phyloP scores from a whole-genome alignment of 2,797 vertebrate genomes.

The Danio aesculapii region DNA sequence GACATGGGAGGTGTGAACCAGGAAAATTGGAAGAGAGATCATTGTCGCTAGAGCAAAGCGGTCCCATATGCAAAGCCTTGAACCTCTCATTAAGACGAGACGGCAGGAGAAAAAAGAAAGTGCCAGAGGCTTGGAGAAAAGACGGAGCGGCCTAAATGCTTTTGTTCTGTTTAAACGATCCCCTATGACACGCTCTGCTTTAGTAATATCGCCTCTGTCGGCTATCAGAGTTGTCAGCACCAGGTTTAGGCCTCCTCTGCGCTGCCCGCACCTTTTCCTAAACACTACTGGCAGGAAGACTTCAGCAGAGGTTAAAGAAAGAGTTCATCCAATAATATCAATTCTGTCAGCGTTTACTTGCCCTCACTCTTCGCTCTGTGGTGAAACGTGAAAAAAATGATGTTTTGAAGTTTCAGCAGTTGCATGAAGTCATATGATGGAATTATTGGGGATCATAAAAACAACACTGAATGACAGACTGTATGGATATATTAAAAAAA shows the following conservation, averaged over 20 bases:
- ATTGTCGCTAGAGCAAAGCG: constrained; percentile 32
- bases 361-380: background rate
- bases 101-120: constrained; percentile 27
- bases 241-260: background rate
- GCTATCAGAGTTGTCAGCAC: constrained; percentile 31
- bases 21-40: constrained; percentile 37
- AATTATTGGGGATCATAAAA: background rate
- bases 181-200: constrained; percentile 13
- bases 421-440: background rate
- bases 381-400: background rate
- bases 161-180: constrained; percentile 44
- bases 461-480: background rate
- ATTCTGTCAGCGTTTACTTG: background rate
- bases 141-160: constrained; percentile 23
- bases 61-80: constrained; percentile 48
- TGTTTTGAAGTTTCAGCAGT: background rate
- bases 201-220: constrained; percentile 1
- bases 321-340: background rate
- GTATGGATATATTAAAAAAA: background rate
- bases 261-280: constrained; percentile 5
- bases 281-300: constrained; percentile 14
- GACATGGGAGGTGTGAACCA: constrained; percentile 17
- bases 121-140: constrained; percentile 28
- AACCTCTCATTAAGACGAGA: constrained; percentile 38
- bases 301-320: background rate